These are phyloP conservation scores for Serilophus lunatus DNA, from an alignment of 2,113 vertebrate genomes.

Conservation along the genomic window DNA sequence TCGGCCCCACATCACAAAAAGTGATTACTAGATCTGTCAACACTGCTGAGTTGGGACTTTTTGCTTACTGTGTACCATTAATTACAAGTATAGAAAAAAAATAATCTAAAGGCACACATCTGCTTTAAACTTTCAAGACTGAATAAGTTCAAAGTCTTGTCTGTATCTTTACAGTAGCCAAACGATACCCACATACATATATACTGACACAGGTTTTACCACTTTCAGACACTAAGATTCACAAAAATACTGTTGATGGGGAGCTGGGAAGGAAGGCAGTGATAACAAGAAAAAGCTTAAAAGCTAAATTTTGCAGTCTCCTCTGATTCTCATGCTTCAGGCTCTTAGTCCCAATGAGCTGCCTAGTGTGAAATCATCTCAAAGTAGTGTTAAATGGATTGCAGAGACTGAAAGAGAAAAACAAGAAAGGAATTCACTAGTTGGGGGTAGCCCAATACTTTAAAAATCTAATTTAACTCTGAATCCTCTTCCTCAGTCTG, in stretches of 20 bases:
- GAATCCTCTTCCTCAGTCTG: not conserved
- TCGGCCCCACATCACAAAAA: not conserved
- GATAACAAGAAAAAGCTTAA: not conserved
- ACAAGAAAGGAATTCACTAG: not conserved
- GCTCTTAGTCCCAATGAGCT: not conserved
- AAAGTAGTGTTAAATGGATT: not conserved
- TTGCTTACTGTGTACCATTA: not conserved
- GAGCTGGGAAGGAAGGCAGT: not conserved
- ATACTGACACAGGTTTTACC: not conserved
- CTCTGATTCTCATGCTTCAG: not conserved
- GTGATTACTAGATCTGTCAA: not conserved
- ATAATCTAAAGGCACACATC: not conserved
- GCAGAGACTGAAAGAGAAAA: not conserved
- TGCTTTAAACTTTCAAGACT: not conserved
- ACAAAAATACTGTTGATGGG: not conserved
- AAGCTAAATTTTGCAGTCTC: conserved; percentile 17
- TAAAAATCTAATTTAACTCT: not conserved
- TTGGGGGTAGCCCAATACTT: not conserved
- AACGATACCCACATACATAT: not conserved
- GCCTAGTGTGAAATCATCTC: not conserved
- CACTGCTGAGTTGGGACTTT: not conserved
- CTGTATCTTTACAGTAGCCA: not conserved
- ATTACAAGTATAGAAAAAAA: not conserved
- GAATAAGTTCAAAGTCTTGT: not conserved
- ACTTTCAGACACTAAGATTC: not conserved